Conservation (phyloP, 2,888 invertebrate species). For the Nysson spinosus region DNA sequence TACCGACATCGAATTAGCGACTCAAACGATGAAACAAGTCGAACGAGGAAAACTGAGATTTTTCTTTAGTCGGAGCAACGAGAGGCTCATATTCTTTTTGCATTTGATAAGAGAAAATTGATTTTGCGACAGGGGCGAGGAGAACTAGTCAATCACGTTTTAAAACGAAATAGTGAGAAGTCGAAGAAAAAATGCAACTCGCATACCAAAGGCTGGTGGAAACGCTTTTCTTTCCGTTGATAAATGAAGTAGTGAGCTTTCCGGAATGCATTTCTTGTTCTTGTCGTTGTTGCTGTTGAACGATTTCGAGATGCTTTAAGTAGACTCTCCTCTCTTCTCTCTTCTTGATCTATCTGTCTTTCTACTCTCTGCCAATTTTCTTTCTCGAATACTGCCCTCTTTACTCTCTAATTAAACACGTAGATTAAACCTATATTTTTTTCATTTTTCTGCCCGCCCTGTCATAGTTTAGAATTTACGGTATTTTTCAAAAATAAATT, state of each 20-base stretch:
- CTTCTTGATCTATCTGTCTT: conserved; percentile 3
- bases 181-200: conserved; percentile 39
- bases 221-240: conserved; percentile 30
- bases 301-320: conserved; percentile 47
- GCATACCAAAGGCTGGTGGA: conserved; percentile 30
- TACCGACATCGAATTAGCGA: not conserved
- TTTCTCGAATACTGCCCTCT: conserved; percentile 13
- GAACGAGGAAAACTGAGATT: conserved; percentile 4
- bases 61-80: conserved; percentile 1
- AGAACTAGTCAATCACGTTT: conserved; percentile 44
- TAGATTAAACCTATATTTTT: conserved; percentile 18
- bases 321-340: conserved; percentile 20
- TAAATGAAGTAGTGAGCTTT: conserved; percentile 55
- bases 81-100: conserved; percentile 18
- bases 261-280: conserved; percentile 61
- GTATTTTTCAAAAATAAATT: conserved; percentile 7
- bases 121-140: conserved; percentile 49
- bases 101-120: conserved; percentile 46
- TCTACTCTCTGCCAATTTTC: conserved; percentile 9
- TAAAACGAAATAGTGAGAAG: conserved; percentile 41
- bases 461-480: conserved; percentile 31
- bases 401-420: conserved; percentile 19
- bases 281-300: conserved; percentile 49
- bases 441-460: conserved; percentile 30
- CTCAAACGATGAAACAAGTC: not conserved